Evolutionary conservation across 2,797 vertebrate genomes (phyloP).

Genomic region (Bothrops alternatus): DNA sequence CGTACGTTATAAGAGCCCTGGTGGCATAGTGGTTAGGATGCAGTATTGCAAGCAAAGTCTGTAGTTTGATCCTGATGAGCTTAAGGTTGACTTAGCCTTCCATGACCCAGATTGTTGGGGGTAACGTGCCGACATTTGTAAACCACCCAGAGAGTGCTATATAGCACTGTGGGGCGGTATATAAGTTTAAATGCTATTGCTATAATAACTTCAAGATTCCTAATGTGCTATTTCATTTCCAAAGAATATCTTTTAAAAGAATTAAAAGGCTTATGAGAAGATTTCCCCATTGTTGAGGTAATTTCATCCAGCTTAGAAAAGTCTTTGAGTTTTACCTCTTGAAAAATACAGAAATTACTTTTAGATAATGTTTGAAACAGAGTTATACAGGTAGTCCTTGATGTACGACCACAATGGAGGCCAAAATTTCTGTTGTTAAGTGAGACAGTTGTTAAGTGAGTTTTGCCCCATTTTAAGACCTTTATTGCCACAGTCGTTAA

Average conservation of each 20-base stretch:
- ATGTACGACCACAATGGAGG: background rate
- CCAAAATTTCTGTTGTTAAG: background rate
- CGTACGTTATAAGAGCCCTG: background rate
- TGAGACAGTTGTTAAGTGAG: background rate
- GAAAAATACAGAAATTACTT: background rate
- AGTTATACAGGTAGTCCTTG: background rate
- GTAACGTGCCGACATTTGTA: too few relatives aligned
- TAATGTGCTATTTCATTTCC: background rate
- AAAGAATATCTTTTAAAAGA: background rate
- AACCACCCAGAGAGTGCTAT: too few relatives aligned
- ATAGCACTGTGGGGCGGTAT: too few relatives aligned
- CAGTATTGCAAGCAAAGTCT: background rate
- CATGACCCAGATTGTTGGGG: background rate
- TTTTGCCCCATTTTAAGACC: background rate
- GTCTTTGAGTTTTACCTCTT: background rate
- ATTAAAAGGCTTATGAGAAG: background rate
- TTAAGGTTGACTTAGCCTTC: background rate
- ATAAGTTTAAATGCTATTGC: too few relatives aligned
- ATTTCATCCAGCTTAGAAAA: background rate
- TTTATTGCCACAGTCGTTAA: background rate
- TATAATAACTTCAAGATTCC: background rate
- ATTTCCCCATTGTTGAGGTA: background rate
- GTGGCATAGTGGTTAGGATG: background rate
- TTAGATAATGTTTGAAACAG: background rate
- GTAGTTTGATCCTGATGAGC: background rate